A percentile compares a stretch with the other conserved stretches of the same genome.
Conservation (phyloP, 2,113 vertebrate species). For the Phalacrocorax aristotelis region DNA sequence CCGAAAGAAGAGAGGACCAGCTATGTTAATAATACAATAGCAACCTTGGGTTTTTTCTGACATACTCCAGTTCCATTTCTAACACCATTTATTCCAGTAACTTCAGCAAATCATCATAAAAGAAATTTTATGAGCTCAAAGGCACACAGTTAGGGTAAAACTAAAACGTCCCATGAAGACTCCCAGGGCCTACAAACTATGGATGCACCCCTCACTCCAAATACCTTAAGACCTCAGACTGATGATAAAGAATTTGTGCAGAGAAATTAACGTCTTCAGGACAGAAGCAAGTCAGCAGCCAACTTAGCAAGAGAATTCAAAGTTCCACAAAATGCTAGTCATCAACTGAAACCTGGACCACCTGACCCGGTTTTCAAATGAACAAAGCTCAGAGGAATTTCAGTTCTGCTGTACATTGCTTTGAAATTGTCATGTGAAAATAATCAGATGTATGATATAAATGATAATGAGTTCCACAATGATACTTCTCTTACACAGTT, state of each 20-base stretch:
- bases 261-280: neutral
- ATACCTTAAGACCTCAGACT: neutral
- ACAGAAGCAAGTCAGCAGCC: neutral
- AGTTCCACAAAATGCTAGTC: neutral
- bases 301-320: neutral
- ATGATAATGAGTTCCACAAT: rapidly evolving
- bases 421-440: neutral
- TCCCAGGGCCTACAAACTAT: neutral
- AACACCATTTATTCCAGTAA: neutral
- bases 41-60: neutral
- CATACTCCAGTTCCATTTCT: neutral
- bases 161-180: neutral
- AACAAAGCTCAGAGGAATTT: neutral
- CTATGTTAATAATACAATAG: neutral
- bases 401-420: neutral
- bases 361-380: neutral
- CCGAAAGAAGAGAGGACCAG: neutral
- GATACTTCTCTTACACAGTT: neutral
- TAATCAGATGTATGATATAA: neutral
- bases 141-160: too few relatives aligned
- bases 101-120: neutral
- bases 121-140: neutral
- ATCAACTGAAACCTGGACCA: neutral
- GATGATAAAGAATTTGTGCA: neutral
- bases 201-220: neutral